phyloP scores from a whole-genome alignment of 2,888 invertebrate genomes.

The Pyrrhosoma nymphula region DNA sequence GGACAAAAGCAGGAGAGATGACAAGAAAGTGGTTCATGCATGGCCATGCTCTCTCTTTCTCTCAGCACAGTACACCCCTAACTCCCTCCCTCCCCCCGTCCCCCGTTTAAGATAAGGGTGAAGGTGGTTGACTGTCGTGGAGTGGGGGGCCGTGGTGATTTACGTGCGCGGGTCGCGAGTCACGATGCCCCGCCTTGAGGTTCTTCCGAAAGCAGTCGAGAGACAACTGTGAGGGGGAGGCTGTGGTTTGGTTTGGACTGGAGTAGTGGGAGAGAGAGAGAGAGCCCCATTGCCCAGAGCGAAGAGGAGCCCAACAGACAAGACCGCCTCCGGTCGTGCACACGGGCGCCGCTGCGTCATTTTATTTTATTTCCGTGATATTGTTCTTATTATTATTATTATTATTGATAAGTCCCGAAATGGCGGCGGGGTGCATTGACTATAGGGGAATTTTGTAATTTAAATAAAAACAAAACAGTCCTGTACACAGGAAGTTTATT shows the following conservation, averaged over 20 bases:
- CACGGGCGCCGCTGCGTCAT: not conserved
- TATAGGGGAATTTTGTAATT: too few species aligned
- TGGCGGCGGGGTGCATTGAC: too few species aligned
- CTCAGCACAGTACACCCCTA: not conserved
- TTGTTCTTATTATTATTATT: too few species aligned
- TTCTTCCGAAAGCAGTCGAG: conserved; percentile 4
- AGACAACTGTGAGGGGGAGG: not conserved
- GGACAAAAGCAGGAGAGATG: not conserved
- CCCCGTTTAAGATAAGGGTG: not conserved
- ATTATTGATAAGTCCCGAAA: too few species aligned
- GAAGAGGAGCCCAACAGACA: not conserved
- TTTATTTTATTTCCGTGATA: not conserved
- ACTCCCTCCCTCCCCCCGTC: not conserved
- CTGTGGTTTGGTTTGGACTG: not conserved
- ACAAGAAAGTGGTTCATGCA: conserved; percentile 39
- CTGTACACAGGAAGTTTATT: too few species aligned
- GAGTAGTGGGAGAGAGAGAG: not conserved
- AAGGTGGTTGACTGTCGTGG: conserved; percentile 3
- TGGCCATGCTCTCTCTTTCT: not conserved
- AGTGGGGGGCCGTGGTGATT: conserved; percentile 9
- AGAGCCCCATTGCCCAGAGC: not conserved
- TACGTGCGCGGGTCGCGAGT: conserved; percentile 55
- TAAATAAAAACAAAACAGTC: too few species aligned
- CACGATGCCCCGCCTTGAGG: conserved; percentile 37
- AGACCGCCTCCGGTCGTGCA: not conserved